Conservation (phyloP, 1,140 invertebrate species). For the Dermatophagoides farinae region DNA sequence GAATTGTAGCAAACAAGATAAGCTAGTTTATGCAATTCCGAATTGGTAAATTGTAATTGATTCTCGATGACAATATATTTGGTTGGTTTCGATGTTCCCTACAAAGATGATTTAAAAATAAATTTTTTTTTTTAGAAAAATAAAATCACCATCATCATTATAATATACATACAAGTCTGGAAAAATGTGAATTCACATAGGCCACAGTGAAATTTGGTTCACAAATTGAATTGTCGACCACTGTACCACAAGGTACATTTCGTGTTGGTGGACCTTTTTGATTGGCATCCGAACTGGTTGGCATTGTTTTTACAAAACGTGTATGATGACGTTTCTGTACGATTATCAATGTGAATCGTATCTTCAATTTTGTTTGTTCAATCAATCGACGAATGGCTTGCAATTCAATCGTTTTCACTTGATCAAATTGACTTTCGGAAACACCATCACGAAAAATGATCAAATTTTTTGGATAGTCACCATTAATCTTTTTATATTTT, state of each 20-base stretch:
- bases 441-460: neutral
- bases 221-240: conserved; percentile 8
- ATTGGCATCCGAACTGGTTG: neutral
- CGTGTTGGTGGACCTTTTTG: too few relatives aligned
- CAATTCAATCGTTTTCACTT: neutral
- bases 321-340: neutral
- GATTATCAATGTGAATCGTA: neutral
- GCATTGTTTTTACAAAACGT: neutral
- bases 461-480: neutral
- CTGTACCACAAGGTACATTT: conserved; percentile 7
- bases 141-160: neutral
- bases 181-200: conserved; percentile 3
- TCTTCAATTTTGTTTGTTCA: neutral
- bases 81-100: neutral
- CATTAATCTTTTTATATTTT: too few relatives aligned
- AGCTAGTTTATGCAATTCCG: neutral
- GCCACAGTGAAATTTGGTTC: neutral
- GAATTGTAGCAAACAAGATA: neutral
- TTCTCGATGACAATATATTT: neutral
- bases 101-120: too few relatives aligned
- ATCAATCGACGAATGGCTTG: neutral
- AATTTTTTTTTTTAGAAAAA: neutral
- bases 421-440: neutral
- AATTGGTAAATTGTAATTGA: neutral
- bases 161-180: neutral